These are phyloP conservation scores for Neolamprologus modestus DNA, from an alignment of 2,113 vertebrate species.

Conservation along the genomic window DNA sequence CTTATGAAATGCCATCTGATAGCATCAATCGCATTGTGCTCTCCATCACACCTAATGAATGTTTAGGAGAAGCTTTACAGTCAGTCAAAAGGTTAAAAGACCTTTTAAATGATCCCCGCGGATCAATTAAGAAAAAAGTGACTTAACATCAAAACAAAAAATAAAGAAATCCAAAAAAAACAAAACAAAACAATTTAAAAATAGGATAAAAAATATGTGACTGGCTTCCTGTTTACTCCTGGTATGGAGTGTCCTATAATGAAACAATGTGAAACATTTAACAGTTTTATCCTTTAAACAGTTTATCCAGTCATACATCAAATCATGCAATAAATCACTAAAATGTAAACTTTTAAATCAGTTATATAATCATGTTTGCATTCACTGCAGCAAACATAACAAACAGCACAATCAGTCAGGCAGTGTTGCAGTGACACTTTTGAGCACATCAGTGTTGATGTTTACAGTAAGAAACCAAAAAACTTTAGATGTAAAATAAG, in stretches of 20 bases:
- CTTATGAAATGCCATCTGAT: constrained; percentile 51
- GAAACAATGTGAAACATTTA: neutral
- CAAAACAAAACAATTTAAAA: neutral
- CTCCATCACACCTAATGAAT: constrained; percentile 37
- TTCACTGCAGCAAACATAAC: neutral
- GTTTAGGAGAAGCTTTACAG: constrained; percentile 37
- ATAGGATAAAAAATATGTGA: fast-evolving
- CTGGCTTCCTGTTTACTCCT: neutral
- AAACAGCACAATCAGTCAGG: neutral
- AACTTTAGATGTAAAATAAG: neutral
- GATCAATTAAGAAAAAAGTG: neutral
- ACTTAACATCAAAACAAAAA: neutral
- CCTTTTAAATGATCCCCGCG: neutral
- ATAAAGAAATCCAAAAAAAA: fast-evolving
- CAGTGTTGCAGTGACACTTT: fast-evolving
- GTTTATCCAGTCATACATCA: neutral
- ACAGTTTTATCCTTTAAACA: neutral
- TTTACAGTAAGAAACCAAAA: neutral
- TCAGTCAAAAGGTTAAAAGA: constrained; percentile 24
- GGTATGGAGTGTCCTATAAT: neutral
- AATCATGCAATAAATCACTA: neutral
- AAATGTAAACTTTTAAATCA: neutral
- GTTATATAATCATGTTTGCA: fast-evolving
- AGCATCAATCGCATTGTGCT: constrained; percentile 43
- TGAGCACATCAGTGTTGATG: neutral